A percentile compares a stretch with the other conserved stretches of the same genome.
phyloP scores from a whole-genome alignment of 2,113 vertebrate genomes.

The Nettapus auritus region DNA sequence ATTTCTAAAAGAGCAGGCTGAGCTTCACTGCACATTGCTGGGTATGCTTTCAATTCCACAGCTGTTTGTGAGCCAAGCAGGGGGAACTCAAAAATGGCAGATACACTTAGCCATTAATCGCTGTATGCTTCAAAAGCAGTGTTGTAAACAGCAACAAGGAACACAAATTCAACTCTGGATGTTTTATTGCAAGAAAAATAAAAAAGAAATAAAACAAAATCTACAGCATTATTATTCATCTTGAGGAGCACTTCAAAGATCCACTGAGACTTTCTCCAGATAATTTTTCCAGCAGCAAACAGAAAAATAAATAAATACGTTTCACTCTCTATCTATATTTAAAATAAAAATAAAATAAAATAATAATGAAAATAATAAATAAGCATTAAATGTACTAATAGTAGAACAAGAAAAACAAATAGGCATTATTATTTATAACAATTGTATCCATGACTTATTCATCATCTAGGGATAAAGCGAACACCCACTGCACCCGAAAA shows the following conservation, averaged over 20 bases:
- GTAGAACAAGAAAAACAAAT: not conserved
- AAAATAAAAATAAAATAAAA: not conserved
- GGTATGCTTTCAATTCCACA: not conserved
- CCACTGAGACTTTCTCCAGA: not conserved
- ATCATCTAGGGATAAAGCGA: not conserved
- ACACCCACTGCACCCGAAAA: not conserved
- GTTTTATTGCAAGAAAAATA: not conserved
- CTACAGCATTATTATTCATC: not conserved
- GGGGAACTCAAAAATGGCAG: not conserved
- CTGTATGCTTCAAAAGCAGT: not conserved
- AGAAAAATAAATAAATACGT: not conserved
- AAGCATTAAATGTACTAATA: not conserved
- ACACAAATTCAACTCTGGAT: not conserved
- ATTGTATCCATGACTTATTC: not conserved
- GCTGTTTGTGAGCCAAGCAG: not conserved
- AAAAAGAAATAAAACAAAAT: not conserved
- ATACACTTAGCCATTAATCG: not conserved
- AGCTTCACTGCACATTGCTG: not conserved
- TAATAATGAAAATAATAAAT: not conserved
- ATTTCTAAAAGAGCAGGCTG: not conserved
- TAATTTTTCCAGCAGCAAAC: not conserved
- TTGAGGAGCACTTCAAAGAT: accelerated
- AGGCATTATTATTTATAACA: not conserved
- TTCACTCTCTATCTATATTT: not conserved
- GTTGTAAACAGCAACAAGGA: not conserved